Percentiles rank a stretch among this genome's conserved stretches.
Conservation (phyloP, 2,888 invertebrate species). For the Eristalis pertinax region DNA sequence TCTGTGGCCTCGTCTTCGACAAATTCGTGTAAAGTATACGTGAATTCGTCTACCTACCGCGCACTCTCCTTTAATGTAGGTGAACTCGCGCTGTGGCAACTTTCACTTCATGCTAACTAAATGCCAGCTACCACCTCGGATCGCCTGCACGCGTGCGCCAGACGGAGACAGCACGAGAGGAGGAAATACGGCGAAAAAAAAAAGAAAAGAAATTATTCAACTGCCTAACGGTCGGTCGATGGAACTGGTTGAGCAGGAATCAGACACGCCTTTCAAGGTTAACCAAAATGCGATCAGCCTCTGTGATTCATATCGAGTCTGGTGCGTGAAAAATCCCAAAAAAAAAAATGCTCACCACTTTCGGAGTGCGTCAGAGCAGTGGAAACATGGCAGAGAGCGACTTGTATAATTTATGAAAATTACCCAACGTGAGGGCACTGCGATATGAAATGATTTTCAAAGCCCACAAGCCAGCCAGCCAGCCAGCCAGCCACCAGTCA, state of each 20-base stretch:
- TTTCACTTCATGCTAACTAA: conserved; percentile 61
- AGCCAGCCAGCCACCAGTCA: background rate
- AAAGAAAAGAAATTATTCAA: conserved; percentile 48
- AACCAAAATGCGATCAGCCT: conserved; percentile 35
- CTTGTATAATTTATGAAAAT: conserved; percentile 31
- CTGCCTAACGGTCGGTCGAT: conserved; percentile 20
- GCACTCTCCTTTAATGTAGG: conserved; percentile 28
- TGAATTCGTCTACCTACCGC: background rate
- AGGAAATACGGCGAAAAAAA: conserved; percentile 27
- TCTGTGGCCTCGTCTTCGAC: background rate
- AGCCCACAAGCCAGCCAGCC: conserved; percentile 1
- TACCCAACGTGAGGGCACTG: conserved; percentile 26
- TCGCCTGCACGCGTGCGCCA: background rate
- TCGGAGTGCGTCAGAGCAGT: background rate
- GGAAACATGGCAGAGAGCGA: background rate
- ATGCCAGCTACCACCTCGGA: conserved; percentile 27
- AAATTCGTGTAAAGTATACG: background rate
- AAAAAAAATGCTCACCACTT: background rate
- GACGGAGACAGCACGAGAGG: conserved; percentile 7
- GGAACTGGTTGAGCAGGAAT: conserved; percentile 63
- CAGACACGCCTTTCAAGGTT: conserved; percentile 63
- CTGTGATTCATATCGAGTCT: conserved; percentile 7
- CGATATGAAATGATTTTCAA: background rate
- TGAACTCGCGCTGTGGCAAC: conserved; percentile 23
- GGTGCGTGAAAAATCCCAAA: background rate